Conservation (phyloP, 2,888 invertebrate genomes). For the Zygaena filipendulae region DNA sequence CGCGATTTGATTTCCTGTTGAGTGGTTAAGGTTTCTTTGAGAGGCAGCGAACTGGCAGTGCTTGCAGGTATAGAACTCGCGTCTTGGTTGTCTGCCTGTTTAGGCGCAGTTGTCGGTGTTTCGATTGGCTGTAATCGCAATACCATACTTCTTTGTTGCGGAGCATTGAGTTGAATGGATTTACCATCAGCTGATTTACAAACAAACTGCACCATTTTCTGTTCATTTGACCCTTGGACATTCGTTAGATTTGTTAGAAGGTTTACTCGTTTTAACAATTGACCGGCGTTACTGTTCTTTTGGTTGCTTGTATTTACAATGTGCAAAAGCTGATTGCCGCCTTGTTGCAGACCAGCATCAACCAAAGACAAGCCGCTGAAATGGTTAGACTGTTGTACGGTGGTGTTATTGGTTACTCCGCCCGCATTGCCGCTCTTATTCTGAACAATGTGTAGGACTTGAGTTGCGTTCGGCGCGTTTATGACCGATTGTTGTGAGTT, state of each 20-base stretch:
- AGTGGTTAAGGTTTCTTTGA: constrained; percentile 27
- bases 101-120: constrained; percentile 16
- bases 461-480: constrained; percentile 41
- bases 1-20: constrained; percentile 60
- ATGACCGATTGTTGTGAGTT: constrained; percentile 49
- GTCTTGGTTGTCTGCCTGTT: constrained; percentile 37
- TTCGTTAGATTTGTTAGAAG: constrained; percentile 56
- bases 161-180: constrained; percentile 64
- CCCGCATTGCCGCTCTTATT: constrained; percentile 34
- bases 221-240: constrained; percentile 56
- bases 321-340: constrained; percentile 56
- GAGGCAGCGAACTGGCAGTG: constrained; percentile 20
- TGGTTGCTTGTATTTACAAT: constrained; percentile 57
- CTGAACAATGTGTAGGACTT: constrained; percentile 58
- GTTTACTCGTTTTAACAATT: constrained; percentile 58
- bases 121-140: constrained; percentile 55
- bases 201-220: constrained; percentile 71
- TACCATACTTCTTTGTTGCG: constrained; percentile 65
- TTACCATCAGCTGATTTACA: constrained; percentile 72
- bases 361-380: constrained; percentile 52
- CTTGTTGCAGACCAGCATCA: constrained; percentile 50
- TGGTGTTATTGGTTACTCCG: constrained; percentile 11
- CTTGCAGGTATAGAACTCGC: constrained; percentile 25
- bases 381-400: constrained; percentile 32
- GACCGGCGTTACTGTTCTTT: constrained; percentile 40